Conservation (phyloP, 2,797 vertebrate genomes). For the Enteromius thamalakanensis region DNA sequence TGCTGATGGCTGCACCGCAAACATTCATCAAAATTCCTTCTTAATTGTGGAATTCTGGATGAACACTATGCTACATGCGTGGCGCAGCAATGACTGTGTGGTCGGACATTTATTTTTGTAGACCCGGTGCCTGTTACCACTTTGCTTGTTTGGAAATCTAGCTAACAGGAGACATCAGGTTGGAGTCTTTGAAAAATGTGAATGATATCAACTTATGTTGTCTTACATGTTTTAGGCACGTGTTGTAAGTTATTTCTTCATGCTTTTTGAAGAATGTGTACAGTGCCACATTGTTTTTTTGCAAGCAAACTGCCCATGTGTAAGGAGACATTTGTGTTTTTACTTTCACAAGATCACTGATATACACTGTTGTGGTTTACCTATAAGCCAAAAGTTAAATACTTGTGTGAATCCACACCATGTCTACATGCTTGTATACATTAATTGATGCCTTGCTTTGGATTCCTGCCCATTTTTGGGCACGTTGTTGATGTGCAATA, state of each 20-base stretch:
- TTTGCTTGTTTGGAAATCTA: constrained; percentile 72
- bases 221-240: constrained; percentile 7
- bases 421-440: background rate
- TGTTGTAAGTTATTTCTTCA: constrained; percentile 16
- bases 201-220: constrained; percentile 36
- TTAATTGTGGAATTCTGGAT: constrained; percentile 80
- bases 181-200: constrained; percentile 42
- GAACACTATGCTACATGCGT: constrained; percentile 67
- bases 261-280: constrained; percentile 3
- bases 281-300: constrained; percentile 11
- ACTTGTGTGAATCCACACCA: background rate
- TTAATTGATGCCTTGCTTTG: background rate
- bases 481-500: background rate
- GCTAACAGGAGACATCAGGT: constrained; percentile 61
- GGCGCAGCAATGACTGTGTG: constrained; percentile 72
- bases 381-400: background rate
- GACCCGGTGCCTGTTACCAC: constrained; percentile 71
- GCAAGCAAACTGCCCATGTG: background rate
- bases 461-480: background rate
- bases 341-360: background rate
- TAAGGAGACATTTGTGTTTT: constrained; percentile 10
- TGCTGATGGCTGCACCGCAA: constrained; percentile 69
- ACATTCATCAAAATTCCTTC: constrained; percentile 76
- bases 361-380: background rate
- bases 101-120: constrained; percentile 75